Evolutionary conservation across 2,888 invertebrate species (phyloP).

Genomic region (Brachylomia viminalis): DNA sequence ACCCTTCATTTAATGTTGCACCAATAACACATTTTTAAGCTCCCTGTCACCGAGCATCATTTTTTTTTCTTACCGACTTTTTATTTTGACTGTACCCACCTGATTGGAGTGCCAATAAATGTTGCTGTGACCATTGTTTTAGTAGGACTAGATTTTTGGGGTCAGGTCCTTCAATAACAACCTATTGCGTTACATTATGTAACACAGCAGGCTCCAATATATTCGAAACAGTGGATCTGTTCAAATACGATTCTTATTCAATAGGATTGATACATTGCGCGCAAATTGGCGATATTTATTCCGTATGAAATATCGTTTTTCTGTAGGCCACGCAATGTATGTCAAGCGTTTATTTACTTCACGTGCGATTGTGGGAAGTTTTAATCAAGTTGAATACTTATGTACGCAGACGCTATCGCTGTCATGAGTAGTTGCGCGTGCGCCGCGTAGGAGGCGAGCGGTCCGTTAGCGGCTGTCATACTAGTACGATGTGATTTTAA

Average conservation of each 20-base stretch:
- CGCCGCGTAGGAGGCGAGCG: conserved; percentile 77
- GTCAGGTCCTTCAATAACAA: conserved; percentile 50
- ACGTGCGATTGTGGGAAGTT: conserved; percentile 32
- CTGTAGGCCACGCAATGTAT: conserved; percentile 52
- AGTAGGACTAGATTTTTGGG: conserved; percentile 34
- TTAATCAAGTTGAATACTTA: conserved; percentile 46
- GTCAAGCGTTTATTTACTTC: background rate
- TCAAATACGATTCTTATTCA: conserved; percentile 20
- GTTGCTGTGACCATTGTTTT: background rate
- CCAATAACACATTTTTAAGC: background rate
- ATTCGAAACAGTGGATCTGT: conserved; percentile 24
- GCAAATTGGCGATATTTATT: background rate
- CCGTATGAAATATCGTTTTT: background rate
- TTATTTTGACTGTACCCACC: background rate
- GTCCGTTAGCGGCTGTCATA: conserved; percentile 56
- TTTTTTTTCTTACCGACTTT: background rate
- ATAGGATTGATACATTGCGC: conserved; percentile 33
- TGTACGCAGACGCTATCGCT: conserved; percentile 60
- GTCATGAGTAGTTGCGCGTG: conserved; percentile 84
- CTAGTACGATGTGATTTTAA: conserved; percentile 77
- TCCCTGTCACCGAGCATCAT: background rate
- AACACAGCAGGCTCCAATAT: conserved; percentile 41
- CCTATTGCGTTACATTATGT: conserved; percentile 56
- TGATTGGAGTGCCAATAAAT: background rate
- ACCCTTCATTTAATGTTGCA: background rate